Base-by-base conservation (phyloP, 2,888 invertebrate genomes). In the Cheilosia scutellata region DNA sequence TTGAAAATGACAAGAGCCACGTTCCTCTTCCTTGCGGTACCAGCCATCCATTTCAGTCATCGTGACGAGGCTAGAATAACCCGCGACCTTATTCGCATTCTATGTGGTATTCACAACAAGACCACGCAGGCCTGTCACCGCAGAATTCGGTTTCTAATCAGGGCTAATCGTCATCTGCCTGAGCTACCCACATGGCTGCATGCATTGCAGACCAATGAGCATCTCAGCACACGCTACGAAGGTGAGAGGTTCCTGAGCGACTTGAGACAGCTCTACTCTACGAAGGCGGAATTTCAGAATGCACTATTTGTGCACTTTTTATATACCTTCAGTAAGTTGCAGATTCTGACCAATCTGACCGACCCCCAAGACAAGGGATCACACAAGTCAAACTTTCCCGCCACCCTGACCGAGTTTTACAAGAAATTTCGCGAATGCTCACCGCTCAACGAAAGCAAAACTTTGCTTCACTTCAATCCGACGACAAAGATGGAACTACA, bases 91-190 rank as follows among this genome's bases (percentile, higher is more conserved):
- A 89, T 95, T 47, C 94, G 95, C 25, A 91, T 92, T 33, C 92
- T 92, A 4, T 90, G 93, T 1, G 92, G 90, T 1, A 94, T 95
- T 0, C 91, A 92, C 33, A 95, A 95, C 89, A 96, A 96, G 91
- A 96, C 96, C 0, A 94, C 95, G 0, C 92, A 93, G 57, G 95
- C 96, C 0, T 95, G 96, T 88, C 94, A 94, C 88, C 92, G 96
- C 11, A 93, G 96, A 20, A 91, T 95, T 2, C 89, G 93, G 49
- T 95, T 95, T 89, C 93, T 96, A 89, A 90, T 95, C 89, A 94
- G 94, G 87, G 94, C 94, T 88, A 92, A 94, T 0, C 92, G 93
- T 4, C 95, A 95, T 1, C 90, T 93, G 13, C 93, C 94, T 44
- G 95, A 95, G 87, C 93, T 95, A 0, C 92, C 94, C 5, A 91